Conservation (phyloP, 2,113 vertebrate genomes). For the Notechis scutatus region DNA sequence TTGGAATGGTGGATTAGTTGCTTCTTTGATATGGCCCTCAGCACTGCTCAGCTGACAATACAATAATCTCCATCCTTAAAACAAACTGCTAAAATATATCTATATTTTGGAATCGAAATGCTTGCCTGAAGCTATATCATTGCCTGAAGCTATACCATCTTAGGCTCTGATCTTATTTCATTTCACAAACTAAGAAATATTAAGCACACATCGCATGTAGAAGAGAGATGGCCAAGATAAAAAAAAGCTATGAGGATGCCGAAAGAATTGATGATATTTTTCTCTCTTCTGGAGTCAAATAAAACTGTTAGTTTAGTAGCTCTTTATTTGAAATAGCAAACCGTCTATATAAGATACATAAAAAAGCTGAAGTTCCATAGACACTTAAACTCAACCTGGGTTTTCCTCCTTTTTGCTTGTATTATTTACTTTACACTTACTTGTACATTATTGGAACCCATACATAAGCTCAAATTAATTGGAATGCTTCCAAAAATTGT, state of each 20-base stretch:
- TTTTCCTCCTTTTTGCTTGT: neutral
- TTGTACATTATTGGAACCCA: neutral
- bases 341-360: neutral
- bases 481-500: neutral
- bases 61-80: neutral
- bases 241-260: neutral
- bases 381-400: neutral
- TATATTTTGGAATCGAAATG: neutral
- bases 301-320: neutral
- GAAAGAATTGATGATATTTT: conserved; percentile 4
- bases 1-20: neutral
- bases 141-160: conserved; percentile 2
- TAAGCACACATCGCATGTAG: neutral
- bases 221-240: neutral
- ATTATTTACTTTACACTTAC: neutral
- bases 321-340: neutral
- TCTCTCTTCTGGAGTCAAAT: neutral
- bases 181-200: conserved; percentile 7
- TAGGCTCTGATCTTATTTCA: neutral
- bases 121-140: conserved; percentile 19
- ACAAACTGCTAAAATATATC: neutral
- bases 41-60: conserved; percentile 1
- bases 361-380: neutral
- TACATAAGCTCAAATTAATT: neutral
- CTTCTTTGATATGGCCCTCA: neutral